Evolutionary conservation across 2,888 invertebrate genomes (phyloP).

Genomic region (Furcula furcula): DNA sequence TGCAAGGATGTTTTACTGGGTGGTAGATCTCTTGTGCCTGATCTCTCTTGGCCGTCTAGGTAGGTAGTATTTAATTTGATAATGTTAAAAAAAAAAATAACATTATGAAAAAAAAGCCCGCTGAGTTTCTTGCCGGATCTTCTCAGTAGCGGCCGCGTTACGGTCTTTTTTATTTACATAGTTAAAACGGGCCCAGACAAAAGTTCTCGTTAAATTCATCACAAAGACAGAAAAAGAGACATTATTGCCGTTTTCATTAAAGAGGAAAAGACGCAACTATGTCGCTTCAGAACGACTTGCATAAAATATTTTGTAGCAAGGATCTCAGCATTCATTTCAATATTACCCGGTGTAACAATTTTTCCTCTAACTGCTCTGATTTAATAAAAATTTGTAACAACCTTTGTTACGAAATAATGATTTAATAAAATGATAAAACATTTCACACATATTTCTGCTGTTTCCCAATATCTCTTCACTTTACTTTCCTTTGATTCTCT

Average conservation of each 20-base stretch:
- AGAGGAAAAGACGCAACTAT: constrained; percentile 29
- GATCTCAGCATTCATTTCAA: constrained; percentile 11
- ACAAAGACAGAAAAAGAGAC: constrained; percentile 42
- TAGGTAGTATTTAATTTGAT: too few species aligned
- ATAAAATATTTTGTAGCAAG: constrained; percentile 33
- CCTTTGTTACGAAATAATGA: neutral
- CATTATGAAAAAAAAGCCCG: too few species aligned
- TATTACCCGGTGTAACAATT: constrained; percentile 5
- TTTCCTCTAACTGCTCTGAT: constrained; percentile 3
- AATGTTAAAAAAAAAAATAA: too few species aligned
- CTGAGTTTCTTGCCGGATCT: too few species aligned
- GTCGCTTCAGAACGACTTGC: constrained; percentile 23
- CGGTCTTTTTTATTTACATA: too few species aligned
- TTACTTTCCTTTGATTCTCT: neutral
- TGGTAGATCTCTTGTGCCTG: too few species aligned
- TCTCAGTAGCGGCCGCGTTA: too few species aligned
- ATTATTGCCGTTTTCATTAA: constrained; percentile 60
- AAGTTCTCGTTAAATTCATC: constrained; percentile 49
- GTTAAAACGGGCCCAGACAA: too few species aligned
- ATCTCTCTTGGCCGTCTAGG: too few species aligned
- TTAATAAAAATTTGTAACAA: constrained; percentile 15
- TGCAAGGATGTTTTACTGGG: too few species aligned
- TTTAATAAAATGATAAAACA: neutral
- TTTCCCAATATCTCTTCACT: neutral
- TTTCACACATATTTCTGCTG: neutral